Evolutionary conservation across 1,140 invertebrate genomes (phyloP), one percentile per base, ranked within the genome.

Genomic region (Drosophila lini): DNA sequence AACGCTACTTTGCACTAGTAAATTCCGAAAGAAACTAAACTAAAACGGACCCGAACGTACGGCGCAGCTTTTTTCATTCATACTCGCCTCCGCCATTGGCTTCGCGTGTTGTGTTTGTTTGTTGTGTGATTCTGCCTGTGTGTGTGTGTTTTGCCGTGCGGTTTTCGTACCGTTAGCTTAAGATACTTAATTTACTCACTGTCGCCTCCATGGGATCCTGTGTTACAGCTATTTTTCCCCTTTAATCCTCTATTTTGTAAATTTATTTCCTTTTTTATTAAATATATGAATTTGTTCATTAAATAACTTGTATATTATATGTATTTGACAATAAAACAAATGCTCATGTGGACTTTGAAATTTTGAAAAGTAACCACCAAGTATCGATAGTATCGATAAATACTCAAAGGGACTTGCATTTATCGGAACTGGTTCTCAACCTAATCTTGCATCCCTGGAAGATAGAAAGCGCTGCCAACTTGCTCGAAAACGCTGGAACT

Each of bases 1-100:
- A 71, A 52, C 70, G 63, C 81, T 75, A 86, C 82, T 86, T 81
- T 64, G 78, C 82, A 81, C 74, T 53, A 81, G 82, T 81, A 86
- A 85, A 86, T 86, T 71, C 74, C 69, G 78, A 78, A 76, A 67
- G 48, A 76, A 81, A 85, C 82, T 85, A 81, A 84, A 86, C 58
- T 62, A 73, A 76, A 74, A 58, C 47, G 34, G 45, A 53, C 47
- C 22, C 40, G 63, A 50, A 44, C 11, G 25, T 48, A 61, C 11
- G 53, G 36, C 68, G 48, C 64, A 67, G 56, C 61, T 60, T 61
- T 60, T 84, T 85, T 85, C 81, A 85, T 85, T 85, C 82, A 86
- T 85, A 77, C 47, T 47, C 40, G 41, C 28, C 25, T n/a, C 47
- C 31, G 50, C 34, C n/a, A 3, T 53, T 36, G 19, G 32, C 52